Percentiles rank a stretch among this genome's conserved stretches.
These are phyloP conservation scores for Eufriesea mexicana DNA, from an alignment of 1,140 invertebrate species.

Conservation along the genomic window DNA sequence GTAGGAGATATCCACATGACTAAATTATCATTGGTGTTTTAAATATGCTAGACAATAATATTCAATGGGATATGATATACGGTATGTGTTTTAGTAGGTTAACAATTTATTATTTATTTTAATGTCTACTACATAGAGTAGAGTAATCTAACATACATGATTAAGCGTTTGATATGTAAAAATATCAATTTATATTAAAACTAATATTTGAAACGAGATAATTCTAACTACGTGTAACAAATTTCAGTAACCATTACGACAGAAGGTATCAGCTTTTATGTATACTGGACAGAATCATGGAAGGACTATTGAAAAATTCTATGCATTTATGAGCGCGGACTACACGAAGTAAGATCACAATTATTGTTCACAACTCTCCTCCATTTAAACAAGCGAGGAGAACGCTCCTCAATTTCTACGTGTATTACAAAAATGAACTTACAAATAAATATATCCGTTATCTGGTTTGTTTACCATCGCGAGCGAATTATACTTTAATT, in stretches of 20 bases:
- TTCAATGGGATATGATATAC: background rate
- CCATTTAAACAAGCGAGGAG: background rate
- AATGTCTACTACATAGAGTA: background rate
- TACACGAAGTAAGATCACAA: conserved; percentile 10
- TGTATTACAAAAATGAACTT: background rate
- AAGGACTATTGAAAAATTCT: conserved; percentile 66
- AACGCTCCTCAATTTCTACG: background rate
- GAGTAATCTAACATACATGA: background rate
- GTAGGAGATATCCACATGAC: background rate
- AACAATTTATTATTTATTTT: background rate
- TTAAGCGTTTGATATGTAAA: background rate
- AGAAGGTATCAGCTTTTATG: background rate
- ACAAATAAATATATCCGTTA: background rate
- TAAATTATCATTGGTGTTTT: conserved; percentile 10
- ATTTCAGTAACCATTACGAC: conserved; percentile 14
- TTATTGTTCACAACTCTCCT: conserved; percentile 32
- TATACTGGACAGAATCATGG: background rate
- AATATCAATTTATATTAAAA: background rate
- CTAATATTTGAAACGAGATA: background rate
- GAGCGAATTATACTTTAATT: background rate
- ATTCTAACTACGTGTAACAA: background rate
- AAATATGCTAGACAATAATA: background rate
- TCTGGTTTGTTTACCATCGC: background rate
- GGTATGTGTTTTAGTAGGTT: background rate
- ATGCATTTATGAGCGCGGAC: conserved; percentile 58